Base-by-base conservation (phyloP, 2,113 vertebrate genomes). In the Hydrolagus affinis region DNA sequence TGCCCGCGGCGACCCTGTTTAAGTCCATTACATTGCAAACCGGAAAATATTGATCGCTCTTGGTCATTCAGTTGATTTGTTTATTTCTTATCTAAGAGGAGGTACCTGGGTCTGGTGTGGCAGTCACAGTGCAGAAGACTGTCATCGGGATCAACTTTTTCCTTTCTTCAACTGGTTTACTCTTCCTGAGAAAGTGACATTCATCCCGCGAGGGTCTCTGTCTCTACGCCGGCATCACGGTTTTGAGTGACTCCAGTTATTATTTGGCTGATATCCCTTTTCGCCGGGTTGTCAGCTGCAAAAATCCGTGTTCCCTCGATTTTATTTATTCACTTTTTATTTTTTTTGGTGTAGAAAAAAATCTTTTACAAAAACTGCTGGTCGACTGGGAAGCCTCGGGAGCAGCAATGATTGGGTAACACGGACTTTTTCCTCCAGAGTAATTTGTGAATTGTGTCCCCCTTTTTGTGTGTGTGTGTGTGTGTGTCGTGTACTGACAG, bases 61-160 rank as follows among this genome's bases (percentile, higher is more conserved):
- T 1, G 11, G 60, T 78, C 6, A 12, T 11, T 78, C 25, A 1
- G 44, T 23, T 60, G 23, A 60, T 23, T 59, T 25, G 2, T 62
- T 2, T 4, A 3, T 57, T 8, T 11, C 7, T 14, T 60, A 15
- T 60, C 44, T 15, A 56, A 11, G n/a, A n/a, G n/a, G n/a, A n/a
- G n/a, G 57, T 78, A 78, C 76, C 76, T 78, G 76, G 76, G 15
- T 78, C 57, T 78, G 12, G 76, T 78, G 56, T 78, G 57, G 57
- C 56, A n/a, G 76, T 78, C 25, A 28, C 76, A 62, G 76, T 62
- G 57, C n/a, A 62, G 76, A 21, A 78, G 21, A 56, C 76, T 62
- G 76, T 78, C 76, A 78, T 78, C 76, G 25, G 76, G 76, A 78
- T 60, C 57, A 62, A 78, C 76, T 78, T 78, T 62, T 62, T 25